Percentiles rank a stretch among this genome's conserved stretches.
Evolutionary conservation across 2,888 invertebrate species (phyloP).

Genomic region (Dorcus hopei): DNA sequence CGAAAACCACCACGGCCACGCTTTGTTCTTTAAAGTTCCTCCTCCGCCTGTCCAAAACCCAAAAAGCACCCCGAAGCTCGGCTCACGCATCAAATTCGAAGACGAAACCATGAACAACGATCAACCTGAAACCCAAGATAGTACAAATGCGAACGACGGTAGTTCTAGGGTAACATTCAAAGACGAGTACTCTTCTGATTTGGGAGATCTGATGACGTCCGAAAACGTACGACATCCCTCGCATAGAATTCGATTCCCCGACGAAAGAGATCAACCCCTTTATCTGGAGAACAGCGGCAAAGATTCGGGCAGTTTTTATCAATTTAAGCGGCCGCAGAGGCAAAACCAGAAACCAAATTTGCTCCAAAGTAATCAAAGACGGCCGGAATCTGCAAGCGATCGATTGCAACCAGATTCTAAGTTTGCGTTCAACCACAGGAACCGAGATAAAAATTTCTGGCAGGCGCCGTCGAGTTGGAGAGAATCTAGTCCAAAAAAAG

Average conservation of each 20-base stretch:
- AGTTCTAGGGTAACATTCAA: slow-evolving; percentile 13
- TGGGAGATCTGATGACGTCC: slow-evolving; percentile 15
- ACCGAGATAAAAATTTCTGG: slow-evolving; percentile 38
- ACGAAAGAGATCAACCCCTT: neutral
- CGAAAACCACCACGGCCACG: slow-evolving; percentile 26
- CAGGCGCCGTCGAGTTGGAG: slow-evolving; percentile 34
- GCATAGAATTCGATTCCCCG: slow-evolving; percentile 19
- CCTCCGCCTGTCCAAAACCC: slow-evolving; percentile 21
- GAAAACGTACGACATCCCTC: slow-evolving; percentile 14
- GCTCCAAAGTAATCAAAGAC: slow-evolving; percentile 18
- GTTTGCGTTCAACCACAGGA: slow-evolving; percentile 27
- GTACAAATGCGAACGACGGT: slow-evolving; percentile 12
- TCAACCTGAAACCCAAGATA: slow-evolving; percentile 11
- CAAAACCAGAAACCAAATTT: slow-evolving; percentile 3
- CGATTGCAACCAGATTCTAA: slow-evolving; percentile 10
- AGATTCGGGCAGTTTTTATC: neutral
- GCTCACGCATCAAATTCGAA: slow-evolving; percentile 9
- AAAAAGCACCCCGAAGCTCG: slow-evolving; percentile 12
- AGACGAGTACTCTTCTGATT: slow-evolving; percentile 4
- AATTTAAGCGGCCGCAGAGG: neutral
- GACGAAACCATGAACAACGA: slow-evolving; percentile 14
- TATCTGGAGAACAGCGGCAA: too few species aligned
- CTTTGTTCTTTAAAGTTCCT: slow-evolving; percentile 31
- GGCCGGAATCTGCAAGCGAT: slow-evolving; percentile 13
- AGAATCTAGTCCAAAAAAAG: slow-evolving; percentile 34